These are phyloP conservation scores for Hanleya hanleyi DNA, from an alignment of 2,888 invertebrate species.

Conservation along the genomic window DNA sequence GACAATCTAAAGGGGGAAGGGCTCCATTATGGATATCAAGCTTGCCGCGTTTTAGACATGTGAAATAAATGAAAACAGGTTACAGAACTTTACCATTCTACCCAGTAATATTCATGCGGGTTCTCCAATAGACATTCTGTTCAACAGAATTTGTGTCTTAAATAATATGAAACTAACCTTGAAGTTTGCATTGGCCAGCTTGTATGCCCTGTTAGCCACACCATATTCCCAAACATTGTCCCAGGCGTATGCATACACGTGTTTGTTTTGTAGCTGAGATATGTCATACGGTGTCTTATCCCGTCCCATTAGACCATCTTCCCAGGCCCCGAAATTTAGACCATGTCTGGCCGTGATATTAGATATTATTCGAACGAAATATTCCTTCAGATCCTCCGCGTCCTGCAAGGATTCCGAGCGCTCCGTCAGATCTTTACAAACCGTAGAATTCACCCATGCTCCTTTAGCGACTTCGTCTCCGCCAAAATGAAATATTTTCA, in stretches of 20 bases:
- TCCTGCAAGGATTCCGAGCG: slow-evolving; percentile 12
- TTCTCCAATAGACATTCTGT: too few relatives aligned
- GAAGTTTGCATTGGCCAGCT: slow-evolving; percentile 62
- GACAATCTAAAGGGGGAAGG: too few relatives aligned
- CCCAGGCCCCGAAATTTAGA: slow-evolving; percentile 55
- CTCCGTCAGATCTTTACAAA: slow-evolving; percentile 44
- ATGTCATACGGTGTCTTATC: slow-evolving; percentile 31
- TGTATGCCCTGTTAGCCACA: slow-evolving; percentile 47
- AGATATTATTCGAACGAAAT: slow-evolving; percentile 44
- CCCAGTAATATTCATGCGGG: too few relatives aligned
- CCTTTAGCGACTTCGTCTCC: slow-evolving; percentile 66
- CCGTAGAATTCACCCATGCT: slow-evolving; percentile 62
- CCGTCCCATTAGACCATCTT: slow-evolving; percentile 56
- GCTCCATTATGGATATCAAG: too few relatives aligned
- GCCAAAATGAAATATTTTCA: slow-evolving; percentile 64
- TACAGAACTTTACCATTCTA: too few relatives aligned
- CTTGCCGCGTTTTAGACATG: too few relatives aligned
- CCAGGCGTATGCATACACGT: slow-evolving; percentile 61
- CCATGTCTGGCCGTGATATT: slow-evolving; percentile 34
- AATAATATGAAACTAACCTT: slow-evolving; percentile 49
- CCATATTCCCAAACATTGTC: slow-evolving; percentile 58
- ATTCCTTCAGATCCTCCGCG: slow-evolving; percentile 40
- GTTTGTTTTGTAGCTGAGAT: slow-evolving; percentile 24
- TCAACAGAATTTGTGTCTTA: too few relatives aligned
- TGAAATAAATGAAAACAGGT: too few relatives aligned